Base-by-base conservation (phyloP, 1,140 invertebrate genomes). In the Sitobion miscanthi region DNA sequence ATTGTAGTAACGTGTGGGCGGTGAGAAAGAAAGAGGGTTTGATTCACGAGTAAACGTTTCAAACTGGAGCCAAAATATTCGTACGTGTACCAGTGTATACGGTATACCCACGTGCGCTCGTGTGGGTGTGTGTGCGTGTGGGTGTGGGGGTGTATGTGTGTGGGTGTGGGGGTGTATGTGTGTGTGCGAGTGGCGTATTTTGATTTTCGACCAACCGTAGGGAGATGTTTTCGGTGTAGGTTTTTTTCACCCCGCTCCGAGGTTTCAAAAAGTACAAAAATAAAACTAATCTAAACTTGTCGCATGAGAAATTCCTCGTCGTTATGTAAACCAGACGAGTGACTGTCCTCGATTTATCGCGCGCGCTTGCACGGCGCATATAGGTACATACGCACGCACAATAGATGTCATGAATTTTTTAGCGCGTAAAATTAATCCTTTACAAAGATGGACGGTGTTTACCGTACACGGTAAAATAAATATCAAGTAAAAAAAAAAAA, bases 1-100 rank as follows among this genome's bases (percentile, higher is more conserved):
- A 14, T 21, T 35, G 52, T 90, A 69, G 62, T 47, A 30, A 69
- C 42, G 42, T 21, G 45, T 77, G 69, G 90, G 90, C 57, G 57
- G 57, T 14, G 90, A 47, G 20, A 91, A 91, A 91, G 25, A 47
- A 77, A 69, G 25, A 77, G 88, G 35, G 23, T 57, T 89, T 91
- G 91, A 92, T 52, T 83, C 91, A 92, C 91, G 91, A 49, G 69
- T 82, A 82, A 82, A 82, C 69, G 77, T 92, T 92, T 92, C 69
- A 47, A 85, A 82, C 9, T 9, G 38, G 69, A 82, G 91, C 77
- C 91, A 92, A 92, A 69, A 92, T 82, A 83, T 92, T 82, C 35
- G 47, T 69, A n/a, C 21, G 54, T 21, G 54, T 62, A 42, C 25
- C 17, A n/a, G 42, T 69, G 38, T 38, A 45, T 69, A 30, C 6